Conservation (phyloP, 2,888 invertebrate species). For the Apamea epomidion region DNA sequence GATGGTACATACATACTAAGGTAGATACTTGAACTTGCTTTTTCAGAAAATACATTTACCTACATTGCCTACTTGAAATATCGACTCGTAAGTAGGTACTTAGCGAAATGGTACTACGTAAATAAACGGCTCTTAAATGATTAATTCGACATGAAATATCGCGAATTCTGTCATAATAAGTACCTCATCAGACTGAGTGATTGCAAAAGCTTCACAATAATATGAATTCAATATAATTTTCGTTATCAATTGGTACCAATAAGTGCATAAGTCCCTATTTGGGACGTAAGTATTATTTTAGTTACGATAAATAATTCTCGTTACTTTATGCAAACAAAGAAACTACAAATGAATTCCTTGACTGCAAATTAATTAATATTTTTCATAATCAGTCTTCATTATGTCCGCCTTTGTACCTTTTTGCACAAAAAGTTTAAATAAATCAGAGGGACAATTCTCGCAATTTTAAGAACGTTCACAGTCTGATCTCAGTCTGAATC, state of each 20-base stretch:
- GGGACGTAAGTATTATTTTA: background rate
- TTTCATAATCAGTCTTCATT: no score
- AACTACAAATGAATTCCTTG: background rate
- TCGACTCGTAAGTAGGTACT: background rate
- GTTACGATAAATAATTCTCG: background rate
- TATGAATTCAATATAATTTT: constrained; percentile 24
- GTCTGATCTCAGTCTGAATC: no score
- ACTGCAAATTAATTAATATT: no score
- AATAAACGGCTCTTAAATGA: constrained; percentile 1
- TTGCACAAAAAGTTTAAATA: no score
- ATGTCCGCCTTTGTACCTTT: no score
- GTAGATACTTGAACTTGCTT: background rate
- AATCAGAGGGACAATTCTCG: no score
- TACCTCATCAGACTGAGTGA: constrained; percentile 8
- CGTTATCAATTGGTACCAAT: constrained; percentile 32
- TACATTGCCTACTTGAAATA: background rate
- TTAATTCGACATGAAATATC: constrained; percentile 16
- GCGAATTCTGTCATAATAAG: constrained; percentile 22
- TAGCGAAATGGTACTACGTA: background rate
- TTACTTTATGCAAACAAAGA: constrained; percentile 4
- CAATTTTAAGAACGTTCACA: no score
- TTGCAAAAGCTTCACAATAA: constrained; percentile 14
- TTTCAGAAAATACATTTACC: background rate
- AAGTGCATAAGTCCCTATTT: background rate
- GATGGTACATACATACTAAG: background rate